A percentile compares a stretch with the other conserved stretches of the same genome.
Evolutionary conservation across 2,888 invertebrate species (phyloP).

Genomic region (Drosophila mimetica): DNA sequence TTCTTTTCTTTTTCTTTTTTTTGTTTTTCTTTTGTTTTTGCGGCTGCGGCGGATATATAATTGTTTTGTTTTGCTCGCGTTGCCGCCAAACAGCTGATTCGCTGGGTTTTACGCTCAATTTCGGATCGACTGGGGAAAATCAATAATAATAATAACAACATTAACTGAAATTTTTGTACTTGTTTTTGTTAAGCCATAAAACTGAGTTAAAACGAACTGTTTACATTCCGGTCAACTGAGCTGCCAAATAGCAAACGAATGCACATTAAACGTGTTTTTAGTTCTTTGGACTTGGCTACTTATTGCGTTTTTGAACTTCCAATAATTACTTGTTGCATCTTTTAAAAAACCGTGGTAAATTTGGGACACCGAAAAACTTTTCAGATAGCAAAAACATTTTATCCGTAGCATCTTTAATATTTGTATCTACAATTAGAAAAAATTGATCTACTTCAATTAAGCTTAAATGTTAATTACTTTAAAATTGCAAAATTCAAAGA

Average conservation of each 20-base stretch:
- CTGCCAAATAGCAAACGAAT: conserved; percentile 1
- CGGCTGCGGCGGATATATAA: conserved; percentile 17
- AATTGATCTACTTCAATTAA: too few relatives aligned
- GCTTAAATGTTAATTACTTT: too few relatives aligned
- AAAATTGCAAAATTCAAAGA: too few relatives aligned
- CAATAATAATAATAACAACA: conserved; percentile 42
- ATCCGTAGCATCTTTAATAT: too few relatives aligned
- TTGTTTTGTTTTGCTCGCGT: conserved; percentile 11
- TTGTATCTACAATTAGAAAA: too few relatives aligned
- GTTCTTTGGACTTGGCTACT: not conserved
- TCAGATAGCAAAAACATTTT: not conserved
- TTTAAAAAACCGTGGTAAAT: not conserved
- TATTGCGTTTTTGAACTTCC: not conserved
- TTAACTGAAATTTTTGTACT: conserved; percentile 31
- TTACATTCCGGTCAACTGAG: conserved; percentile 5
- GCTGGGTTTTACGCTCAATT: conserved; percentile 41
- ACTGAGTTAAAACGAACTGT: conserved; percentile 23
- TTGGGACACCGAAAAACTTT: not conserved
- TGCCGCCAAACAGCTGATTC: conserved; percentile 54
- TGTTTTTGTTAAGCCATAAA: conserved; percentile 15
- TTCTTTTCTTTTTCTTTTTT: not conserved
- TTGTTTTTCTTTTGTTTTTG: not conserved
- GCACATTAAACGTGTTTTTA: conserved; percentile 1
- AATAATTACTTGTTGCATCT: conserved; percentile 4
- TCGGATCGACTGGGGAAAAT: conserved; percentile 47